Percentiles rank a stretch among this genome's conserved stretches.
Evolutionary conservation across 1,140 invertebrate species (phyloP).

Genomic region (Dreissena polymorpha): DNA sequence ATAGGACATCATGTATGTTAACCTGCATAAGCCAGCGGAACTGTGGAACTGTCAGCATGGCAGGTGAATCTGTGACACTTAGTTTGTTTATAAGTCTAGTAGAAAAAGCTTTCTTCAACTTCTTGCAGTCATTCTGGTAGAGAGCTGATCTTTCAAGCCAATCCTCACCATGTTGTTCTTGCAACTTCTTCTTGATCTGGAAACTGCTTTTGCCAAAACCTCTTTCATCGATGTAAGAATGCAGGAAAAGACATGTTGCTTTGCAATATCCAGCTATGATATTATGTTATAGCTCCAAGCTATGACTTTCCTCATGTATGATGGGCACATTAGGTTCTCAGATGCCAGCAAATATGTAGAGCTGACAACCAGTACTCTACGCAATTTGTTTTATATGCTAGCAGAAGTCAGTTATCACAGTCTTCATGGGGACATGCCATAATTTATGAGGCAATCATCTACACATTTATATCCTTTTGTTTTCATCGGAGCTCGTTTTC

Average conservation of each 20-base stretch:
- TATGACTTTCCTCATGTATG: conserved; percentile 7
- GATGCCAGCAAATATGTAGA: conserved; percentile 1
- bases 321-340: conserved; percentile 1
- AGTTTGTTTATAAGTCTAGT: not conserved
- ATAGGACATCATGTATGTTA: conserved; percentile 56
- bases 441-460: no score
- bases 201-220: not conserved
- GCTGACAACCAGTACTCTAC: conserved; percentile 7
- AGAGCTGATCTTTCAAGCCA: conserved; percentile 8
- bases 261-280: conserved; percentile 9
- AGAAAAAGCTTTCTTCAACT: not conserved
- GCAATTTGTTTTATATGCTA: not conserved
- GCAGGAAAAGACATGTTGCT: conserved; percentile 3
- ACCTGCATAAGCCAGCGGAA: conserved; percentile 57
- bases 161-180: conserved; percentile 28
- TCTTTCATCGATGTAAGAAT: conserved; percentile 8
- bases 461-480: no score
- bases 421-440: not conserved
- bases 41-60: conserved; percentile 20
- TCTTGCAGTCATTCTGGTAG: conserved; percentile 20
- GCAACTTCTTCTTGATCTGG: not conserved
- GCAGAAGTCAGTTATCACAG: not conserved
- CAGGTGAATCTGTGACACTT: conserved; percentile 24
- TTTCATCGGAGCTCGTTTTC: no score
- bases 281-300: conserved; percentile 16